Evolutionary conservation across 2,797 vertebrate genomes (phyloP).

Genomic region (Passerculus sandwichensis): DNA sequence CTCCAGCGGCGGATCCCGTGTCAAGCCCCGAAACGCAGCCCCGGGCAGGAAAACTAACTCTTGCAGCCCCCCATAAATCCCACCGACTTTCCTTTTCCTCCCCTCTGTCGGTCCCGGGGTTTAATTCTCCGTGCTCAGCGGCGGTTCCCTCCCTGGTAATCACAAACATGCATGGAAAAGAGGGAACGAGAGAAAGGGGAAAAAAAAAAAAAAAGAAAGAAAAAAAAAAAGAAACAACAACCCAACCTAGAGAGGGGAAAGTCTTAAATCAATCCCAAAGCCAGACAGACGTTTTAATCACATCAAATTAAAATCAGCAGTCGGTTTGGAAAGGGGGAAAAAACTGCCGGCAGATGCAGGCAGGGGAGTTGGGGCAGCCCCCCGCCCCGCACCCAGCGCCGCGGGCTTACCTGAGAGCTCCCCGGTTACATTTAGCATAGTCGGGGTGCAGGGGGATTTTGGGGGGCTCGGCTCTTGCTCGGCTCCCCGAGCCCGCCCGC

Average conservation of each 20-base stretch:
- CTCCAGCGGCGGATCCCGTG: not conserved
- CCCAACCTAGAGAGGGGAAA: constrained; percentile 17
- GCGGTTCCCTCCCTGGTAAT: constrained; percentile 61
- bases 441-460: constrained; percentile 41
- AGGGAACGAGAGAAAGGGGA: constrained; percentile 1
- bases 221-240: not conserved
- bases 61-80: not conserved
- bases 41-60: not conserved
- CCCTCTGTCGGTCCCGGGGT: constrained; percentile 56
- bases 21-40: not conserved
- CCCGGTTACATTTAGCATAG: constrained; percentile 69
- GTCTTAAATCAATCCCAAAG: constrained; percentile 69
- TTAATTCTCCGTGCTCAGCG: constrained; percentile 60
- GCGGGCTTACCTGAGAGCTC: constrained; percentile 72
- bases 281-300: constrained; percentile 70
- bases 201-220: too few species aligned
- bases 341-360: not conserved
- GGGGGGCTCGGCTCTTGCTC: not conserved
- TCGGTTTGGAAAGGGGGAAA: not conserved
- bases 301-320: constrained; percentile 69
- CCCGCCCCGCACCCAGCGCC: constrained; percentile 7
- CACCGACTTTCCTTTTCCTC: constrained; percentile 59
- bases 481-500: not conserved
- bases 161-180: constrained; percentile 75
- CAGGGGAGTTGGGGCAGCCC: not conserved